A percentile compares a stretch with the other conserved stretches of the same genome.
phyloP scores from a whole-genome alignment of 1,140 invertebrate species.

The Habropoda laboriosa region DNA sequence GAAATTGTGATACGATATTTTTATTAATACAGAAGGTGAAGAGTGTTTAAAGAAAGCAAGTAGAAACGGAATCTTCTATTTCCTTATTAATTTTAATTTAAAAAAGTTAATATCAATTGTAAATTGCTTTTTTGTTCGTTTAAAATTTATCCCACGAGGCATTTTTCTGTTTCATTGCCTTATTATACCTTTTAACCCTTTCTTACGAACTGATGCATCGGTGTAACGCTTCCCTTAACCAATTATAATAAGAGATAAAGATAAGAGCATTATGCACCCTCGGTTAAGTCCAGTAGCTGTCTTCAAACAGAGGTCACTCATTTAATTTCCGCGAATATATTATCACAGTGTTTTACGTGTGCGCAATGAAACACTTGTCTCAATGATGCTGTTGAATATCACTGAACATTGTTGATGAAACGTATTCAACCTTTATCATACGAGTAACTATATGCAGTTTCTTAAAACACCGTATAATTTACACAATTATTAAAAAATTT shows the following conservation, averaged over 20 bases:
- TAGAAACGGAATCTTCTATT: too few relatives aligned
- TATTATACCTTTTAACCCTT: background rate
- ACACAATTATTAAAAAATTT: background rate
- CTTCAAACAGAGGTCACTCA: background rate
- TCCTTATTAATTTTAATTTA: too few relatives aligned
- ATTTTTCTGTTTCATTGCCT: background rate
- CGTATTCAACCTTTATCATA: background rate
- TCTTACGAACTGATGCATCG: background rate
- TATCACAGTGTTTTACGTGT: background rate
- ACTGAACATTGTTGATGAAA: background rate
- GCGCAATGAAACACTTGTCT: background rate
- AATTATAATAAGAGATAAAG: constrained; percentile 26
- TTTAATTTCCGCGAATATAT: constrained; percentile 18
- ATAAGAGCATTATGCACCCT: constrained; percentile 2
- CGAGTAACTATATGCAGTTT: background rate
- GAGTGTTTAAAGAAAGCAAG: too few relatives aligned
- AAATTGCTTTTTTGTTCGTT: too few relatives aligned
- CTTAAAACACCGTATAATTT: background rate
- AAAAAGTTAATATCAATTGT: too few relatives aligned
- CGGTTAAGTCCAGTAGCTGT: background rate
- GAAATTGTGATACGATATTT: too few relatives aligned
- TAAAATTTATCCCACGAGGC: too few relatives aligned
- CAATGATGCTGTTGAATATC: background rate
- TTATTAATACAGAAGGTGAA: too few relatives aligned
- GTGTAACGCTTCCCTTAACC: background rate